Percentiles rank a stretch among this genome's conserved stretches.
phyloP scores from a whole-genome alignment of 2,888 invertebrate genomes.

The Himalopsyche tibetana region DNA sequence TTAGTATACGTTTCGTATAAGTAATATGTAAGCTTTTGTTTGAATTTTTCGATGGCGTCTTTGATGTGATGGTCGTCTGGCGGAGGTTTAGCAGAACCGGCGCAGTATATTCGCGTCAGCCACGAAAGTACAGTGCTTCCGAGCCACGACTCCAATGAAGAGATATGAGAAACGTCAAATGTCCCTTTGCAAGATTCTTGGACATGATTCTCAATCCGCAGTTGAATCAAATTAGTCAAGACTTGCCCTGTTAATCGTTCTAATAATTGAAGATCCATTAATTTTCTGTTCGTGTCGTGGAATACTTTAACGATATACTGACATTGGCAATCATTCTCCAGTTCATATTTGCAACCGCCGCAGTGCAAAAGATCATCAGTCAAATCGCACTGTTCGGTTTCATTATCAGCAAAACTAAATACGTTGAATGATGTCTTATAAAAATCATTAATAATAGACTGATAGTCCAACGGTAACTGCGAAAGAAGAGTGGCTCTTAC shows the following conservation, averaged over 20 bases:
- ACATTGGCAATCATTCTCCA: conserved; percentile 77
- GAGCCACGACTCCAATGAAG: conserved; percentile 90
- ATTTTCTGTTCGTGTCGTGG: conserved; percentile 85
- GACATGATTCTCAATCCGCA: conserved; percentile 90
- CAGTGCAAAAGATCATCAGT: conserved; percentile 81
- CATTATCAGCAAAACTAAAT: conserved; percentile 74
- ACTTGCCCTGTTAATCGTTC: conserved; percentile 91
- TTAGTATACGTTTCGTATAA: conserved; percentile 93
- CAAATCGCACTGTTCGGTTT: conserved; percentile 75
- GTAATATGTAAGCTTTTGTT: conserved; percentile 87
- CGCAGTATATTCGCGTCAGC: conserved; percentile 89
- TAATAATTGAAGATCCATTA: conserved; percentile 86
- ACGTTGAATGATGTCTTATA: conserved; percentile 87
- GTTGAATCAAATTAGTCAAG: conserved; percentile 88
- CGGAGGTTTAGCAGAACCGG: conserved; percentile 79
- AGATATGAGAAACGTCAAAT: conserved; percentile 89
- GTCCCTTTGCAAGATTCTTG: conserved; percentile 89
- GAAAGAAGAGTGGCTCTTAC: conserved; percentile 82
- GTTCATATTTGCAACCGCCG: conserved; percentile 83
- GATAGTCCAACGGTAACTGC: conserved; percentile 83
- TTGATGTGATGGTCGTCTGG: conserved; percentile 75
- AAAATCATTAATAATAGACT: conserved; percentile 83
- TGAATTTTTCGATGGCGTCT: conserved; percentile 81
- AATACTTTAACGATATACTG: conserved; percentile 83
- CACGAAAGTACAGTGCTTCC: conserved; percentile 90